Evolutionary conservation across 2,888 invertebrate genomes (phyloP), one percentile per base, ranked within the genome.

Genomic region (Tiliacea citrago): DNA sequence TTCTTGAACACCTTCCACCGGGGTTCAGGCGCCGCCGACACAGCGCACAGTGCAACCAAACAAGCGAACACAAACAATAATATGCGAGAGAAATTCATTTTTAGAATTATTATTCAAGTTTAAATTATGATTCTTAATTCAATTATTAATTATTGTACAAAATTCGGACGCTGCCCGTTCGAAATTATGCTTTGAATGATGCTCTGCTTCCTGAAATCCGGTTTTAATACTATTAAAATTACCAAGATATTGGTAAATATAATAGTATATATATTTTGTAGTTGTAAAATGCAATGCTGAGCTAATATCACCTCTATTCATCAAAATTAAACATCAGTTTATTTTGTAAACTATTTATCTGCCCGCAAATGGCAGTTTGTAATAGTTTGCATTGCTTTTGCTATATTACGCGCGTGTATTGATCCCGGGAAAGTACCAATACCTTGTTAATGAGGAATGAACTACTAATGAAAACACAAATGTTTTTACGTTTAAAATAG

Each of bases 61-160:
- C 92, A 89, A 73, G 91, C 90, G 74, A 92, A 92, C 42, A 91
- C 89, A 77, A 93, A 91, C 65, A 93, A 89, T 9, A 93, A 86
- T 53, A 93, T 69, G 63, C 86, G 88, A 8, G 88, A 76, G 87
- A 93, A 92, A 77, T 93, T 92, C 93, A 93, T 93, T 78, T 87
- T 89, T 60, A 47, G 42, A 60, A 79, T 73, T 84, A n/a, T n/a
- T n/a, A n/a, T n/a, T n/a, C n/a, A n/a, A n/a, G 29, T 29, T 29
- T 29, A 29, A 29, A 58, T 21, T 74, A 5, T 39, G 39, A 21
- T 67, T 63, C 21, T 70, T 73, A 58, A 70, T 68, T 49, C 47
- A 53, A 69, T 39, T 39, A 53, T 75, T 83, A 65, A 58, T 70
- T 42, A 51, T 70, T 16, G 5, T 3, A 35, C 13, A 18, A 42